Percentiles rank a stretch among this genome's conserved stretches.
Conservation (phyloP, 2,113 vertebrate genomes). For the Micromys minutus region DNA sequence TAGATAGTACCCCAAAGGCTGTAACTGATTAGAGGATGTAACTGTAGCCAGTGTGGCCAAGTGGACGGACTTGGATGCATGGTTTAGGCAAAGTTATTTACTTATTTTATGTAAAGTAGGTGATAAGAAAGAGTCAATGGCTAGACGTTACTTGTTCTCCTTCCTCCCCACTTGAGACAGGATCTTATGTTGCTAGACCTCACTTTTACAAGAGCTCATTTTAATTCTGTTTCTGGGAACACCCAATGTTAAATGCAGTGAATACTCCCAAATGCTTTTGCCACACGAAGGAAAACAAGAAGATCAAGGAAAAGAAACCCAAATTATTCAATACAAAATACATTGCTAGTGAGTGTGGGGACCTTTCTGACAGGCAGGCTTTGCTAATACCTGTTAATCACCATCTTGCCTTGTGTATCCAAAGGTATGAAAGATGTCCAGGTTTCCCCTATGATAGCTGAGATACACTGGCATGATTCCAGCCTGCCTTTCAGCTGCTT, state of each 20-base stretch:
- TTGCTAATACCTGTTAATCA: constrained; percentile 6
- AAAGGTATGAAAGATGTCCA: constrained; percentile 31
- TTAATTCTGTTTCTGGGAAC: constrained; percentile 49
- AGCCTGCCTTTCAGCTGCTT: constrained; percentile 58
- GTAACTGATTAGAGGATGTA: neutral
- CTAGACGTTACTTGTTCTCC: neutral
- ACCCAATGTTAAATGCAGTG: constrained; percentile 33
- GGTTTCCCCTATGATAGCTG: constrained; percentile 65
- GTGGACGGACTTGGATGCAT: constrained; percentile 2
- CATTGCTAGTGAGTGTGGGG: neutral
- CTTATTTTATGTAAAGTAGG: constrained; percentile 15
- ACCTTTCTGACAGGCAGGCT: constrained; percentile 17
- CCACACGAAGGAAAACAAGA: constrained; percentile 17
- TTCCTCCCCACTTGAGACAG: neutral
- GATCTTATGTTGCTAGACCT: neutral
- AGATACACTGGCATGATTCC: constrained; percentile 40
- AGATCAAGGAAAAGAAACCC: neutral
- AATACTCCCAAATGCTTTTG: constrained; percentile 8
- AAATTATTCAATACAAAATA: neutral
- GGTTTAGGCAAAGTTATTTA: constrained; percentile 28
- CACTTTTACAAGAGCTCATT: neutral
- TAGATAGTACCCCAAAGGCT: neutral
- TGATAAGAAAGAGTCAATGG: constrained; percentile 4
- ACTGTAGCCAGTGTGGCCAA: constrained; percentile 2
- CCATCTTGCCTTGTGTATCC: neutral